Evolutionary conservation across 1,140 invertebrate species (phyloP), one percentile per base, ranked within the genome.

Genomic region (Semibalanus balanoides): DNA sequence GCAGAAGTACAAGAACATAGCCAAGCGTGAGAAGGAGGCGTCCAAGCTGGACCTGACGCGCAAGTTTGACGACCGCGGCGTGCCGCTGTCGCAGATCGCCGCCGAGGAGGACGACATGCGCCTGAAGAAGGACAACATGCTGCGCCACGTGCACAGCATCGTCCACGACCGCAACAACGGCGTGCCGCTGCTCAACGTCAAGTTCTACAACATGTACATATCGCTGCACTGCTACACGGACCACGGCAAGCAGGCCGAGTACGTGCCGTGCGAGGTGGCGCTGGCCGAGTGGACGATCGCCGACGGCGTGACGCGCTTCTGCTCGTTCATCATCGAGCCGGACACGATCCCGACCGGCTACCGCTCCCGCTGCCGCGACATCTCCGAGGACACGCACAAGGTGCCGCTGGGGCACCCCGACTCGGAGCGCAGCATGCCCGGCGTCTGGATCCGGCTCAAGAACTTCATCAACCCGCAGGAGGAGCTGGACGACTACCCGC

Each of bases 181-280:
- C 29, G 28, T 29, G 28, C 29, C 70, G 28, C 70, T 72, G 25
- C 22, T 29, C n/a, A 72, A 29, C 70, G 70, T 72, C 70, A 72
- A 72, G 29, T 72, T 72, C 70, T 72, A 72, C 70, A 72, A 28
- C 28, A 3, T 72, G 70, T 29, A 29, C n/a, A 27, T 30, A 3
- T 72, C 70, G 70, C 70, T 72, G 28, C 70, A 72, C 70, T 72
- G 70, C 70, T 30, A 72, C 28, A 72, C 70, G 70, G 70, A 72
- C 70, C 11, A 29, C 28, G 29, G 70, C 28, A 72, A 30, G n/a
- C 11, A 29, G 70, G 29, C 70, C 28, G 70, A 29, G 28, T 72
- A 72, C 70, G 3, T 72, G 3, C 70, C 70, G 70, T 28, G 28
- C 70, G 70, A 72, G 29, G 29, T 72, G n/a, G n/a, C 70, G n/a